These are phyloP conservation scores for Drosophila barbarae DNA, from an alignment of 2,888 invertebrate species.

Conservation along the genomic window DNA sequence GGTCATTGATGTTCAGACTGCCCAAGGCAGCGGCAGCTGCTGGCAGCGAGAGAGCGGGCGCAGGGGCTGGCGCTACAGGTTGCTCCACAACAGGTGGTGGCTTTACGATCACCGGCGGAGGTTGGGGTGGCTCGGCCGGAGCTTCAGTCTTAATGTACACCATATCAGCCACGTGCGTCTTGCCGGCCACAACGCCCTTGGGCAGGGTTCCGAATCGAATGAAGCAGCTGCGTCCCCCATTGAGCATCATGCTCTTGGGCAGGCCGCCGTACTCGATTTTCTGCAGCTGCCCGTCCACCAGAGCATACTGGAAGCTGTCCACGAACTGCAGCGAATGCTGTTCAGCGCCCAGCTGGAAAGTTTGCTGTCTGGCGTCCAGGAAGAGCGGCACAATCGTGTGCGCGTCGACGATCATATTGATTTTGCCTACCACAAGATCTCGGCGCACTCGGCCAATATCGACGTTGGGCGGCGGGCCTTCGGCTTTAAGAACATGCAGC, in stretches of 20 bases:
- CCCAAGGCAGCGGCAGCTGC: slow-evolving; percentile 76
- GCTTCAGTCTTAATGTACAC: slow-evolving; percentile 81
- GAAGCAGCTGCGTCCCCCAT: slow-evolving; percentile 87
- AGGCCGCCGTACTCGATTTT: slow-evolving; percentile 91
- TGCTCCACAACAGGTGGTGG: slow-evolving; percentile 17
- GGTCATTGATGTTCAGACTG: slow-evolving; percentile 86
- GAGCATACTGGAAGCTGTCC: slow-evolving; percentile 87
- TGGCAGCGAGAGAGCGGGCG: slow-evolving; percentile 30
- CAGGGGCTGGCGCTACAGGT: slow-evolving; percentile 15
- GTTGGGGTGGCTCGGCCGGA: slow-evolving; percentile 59
- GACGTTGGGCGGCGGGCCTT: slow-evolving; percentile 96
- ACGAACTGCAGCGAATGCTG: slow-evolving; percentile 89
- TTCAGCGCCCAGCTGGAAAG: slow-evolving; percentile 86
- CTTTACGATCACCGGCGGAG: slow-evolving; percentile 43
- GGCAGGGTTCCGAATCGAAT: slow-evolving; percentile 90
- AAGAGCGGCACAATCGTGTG: slow-evolving; percentile 89
- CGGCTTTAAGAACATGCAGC: slow-evolving; percentile 88
- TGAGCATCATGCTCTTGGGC: slow-evolving; percentile 88
- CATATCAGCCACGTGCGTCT: slow-evolving; percentile 86
- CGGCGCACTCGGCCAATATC: slow-evolving; percentile 91
- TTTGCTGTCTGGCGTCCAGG: slow-evolving; percentile 90
- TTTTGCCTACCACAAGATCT: slow-evolving; percentile 91
- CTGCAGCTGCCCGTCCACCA: slow-evolving; percentile 89
- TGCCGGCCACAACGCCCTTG: slow-evolving; percentile 86
- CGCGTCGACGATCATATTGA: slow-evolving; percentile 91